phyloP scores from a whole-genome alignment of 2,797 vertebrate genomes.

The Galaxias olidus region DNA sequence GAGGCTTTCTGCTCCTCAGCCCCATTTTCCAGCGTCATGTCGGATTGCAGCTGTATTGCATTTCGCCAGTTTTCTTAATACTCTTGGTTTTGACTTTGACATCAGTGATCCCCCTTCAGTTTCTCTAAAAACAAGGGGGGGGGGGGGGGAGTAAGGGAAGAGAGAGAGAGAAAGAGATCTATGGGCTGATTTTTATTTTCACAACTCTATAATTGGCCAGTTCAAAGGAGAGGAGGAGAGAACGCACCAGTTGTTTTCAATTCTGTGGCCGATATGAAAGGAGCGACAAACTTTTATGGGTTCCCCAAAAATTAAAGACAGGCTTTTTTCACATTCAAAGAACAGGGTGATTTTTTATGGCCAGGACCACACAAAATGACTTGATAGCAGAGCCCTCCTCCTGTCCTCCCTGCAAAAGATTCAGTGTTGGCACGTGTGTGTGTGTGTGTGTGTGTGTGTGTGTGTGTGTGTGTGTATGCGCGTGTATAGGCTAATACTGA shows the following conservation, averaged over 20 bases:
- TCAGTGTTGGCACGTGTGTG: constrained; percentile 9
- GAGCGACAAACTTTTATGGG: constrained; percentile 92
- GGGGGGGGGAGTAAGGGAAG: constrained; percentile 56
- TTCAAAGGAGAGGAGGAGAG: constrained; percentile 85
- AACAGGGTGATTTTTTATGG: constrained; percentile 89
- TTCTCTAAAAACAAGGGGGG: constrained; percentile 78
- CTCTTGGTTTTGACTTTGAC: constrained; percentile 99
- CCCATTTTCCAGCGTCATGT: constrained; percentile 97
- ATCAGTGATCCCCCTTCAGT: constrained; percentile 88
- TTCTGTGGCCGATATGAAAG: constrained; percentile 89
- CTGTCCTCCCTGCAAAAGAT: constrained; percentile 61
- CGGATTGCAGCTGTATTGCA: constrained; percentile 99
- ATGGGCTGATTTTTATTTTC: constrained; percentile 89
- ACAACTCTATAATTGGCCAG: constrained; percentile 96
- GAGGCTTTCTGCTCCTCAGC: constrained; percentile 95
- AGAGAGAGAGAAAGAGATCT: constrained; percentile 57
- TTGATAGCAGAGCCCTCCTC: constrained; percentile 79
- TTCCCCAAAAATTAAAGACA: constrained; percentile 96
- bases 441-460: background rate
- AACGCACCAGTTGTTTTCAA: constrained; percentile 95
- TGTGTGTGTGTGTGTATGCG: constrained; percentile 3
- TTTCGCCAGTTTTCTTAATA: constrained; percentile 97
- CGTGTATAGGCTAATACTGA: background rate
- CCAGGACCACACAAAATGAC: constrained; percentile 96
- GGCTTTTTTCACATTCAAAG: constrained; percentile 87